Base-by-base conservation (phyloP, 2,888 invertebrate genomes). In the Brachypalpus laphriformis region DNA sequence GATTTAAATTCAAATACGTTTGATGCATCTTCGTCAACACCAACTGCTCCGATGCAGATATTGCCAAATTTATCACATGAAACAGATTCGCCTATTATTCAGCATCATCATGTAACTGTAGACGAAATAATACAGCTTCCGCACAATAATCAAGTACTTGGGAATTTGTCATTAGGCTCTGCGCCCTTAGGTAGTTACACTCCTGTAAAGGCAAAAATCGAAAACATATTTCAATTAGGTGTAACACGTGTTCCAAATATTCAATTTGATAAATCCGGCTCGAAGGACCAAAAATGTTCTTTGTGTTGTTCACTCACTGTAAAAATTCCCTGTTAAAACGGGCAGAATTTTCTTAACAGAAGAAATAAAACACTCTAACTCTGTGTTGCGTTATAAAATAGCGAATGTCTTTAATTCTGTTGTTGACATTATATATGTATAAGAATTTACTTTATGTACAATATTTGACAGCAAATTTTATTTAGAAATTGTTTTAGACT, bases 181-280 rank as follows among this genome's bases (percentile, higher is more conserved):
- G 97, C 97, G 87, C 95, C 95, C 89, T 93, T 97, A 91, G 94
- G 96, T 87, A 96, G 95, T 90, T 97, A 97, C 93, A 97, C 96
- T 89, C 97, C 97, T 80, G 94, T 96, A 93, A 96, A 96, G 93
- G 94, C 94, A 70, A 93, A 93, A 87, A 94, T 93, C 87, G 93
- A 93, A 88, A 94, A 92, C 89, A 93, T 94, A 82, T 97, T 97
- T 93, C 95, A 96, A 92, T 93, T 97, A 85, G 97, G 97, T 66
- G 94, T 97, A 76, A 95, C 96, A 87, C 94, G 96, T 89, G 93
- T 93, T 88, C 93, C 91, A 87, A 92, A 63, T 61, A 80, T 37
- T 59, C 85, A 71, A 61, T 25, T 42, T 14, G 80, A 63, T 31
- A 54, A 65, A 61, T 22, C 45, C n/a, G n/a, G n/a, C n/a, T n/a